phyloP scores from a whole-genome alignment of 2,888 invertebrate genomes.

The Eucera pruinosa region DNA sequence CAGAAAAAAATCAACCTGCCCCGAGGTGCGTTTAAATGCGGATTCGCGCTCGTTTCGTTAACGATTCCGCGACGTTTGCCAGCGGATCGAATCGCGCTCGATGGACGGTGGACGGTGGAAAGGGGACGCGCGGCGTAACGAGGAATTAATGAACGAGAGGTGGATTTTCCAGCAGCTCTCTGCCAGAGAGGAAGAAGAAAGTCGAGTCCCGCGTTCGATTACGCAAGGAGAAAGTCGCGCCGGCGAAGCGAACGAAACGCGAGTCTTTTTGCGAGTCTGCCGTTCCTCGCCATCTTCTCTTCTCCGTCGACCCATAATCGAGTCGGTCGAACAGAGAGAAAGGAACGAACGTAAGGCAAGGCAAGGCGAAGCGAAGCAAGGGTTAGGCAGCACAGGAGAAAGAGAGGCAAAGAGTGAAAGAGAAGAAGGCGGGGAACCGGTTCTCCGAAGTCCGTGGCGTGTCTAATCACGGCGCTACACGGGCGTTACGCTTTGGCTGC shows the following conservation, averaged over 20 bases:
- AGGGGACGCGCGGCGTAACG: no score
- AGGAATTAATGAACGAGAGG: neutral
- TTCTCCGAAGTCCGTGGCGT: conserved; percentile 73
- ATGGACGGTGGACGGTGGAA: no score
- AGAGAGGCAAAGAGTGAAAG: conserved; percentile 45
- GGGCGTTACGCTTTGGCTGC: conserved; percentile 72
- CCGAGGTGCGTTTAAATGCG: neutral
- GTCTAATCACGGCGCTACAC: conserved; percentile 79
- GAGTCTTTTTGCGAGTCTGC: conserved; percentile 44
- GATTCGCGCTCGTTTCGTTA: neutral
- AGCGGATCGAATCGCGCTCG: no score
- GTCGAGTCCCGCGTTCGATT: conserved; percentile 59
- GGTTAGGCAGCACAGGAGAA: neutral
- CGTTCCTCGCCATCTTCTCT: conserved; percentile 38
- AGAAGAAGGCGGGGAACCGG: conserved; percentile 71
- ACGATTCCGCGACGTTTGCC: neutral
- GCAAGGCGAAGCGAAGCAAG: no score
- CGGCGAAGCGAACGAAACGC: conserved; percentile 60
- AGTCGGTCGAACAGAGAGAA: conserved; percentile 42
- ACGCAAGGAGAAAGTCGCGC: conserved; percentile 75
- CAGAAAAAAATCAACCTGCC: neutral
- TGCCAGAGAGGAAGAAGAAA: conserved; percentile 57
- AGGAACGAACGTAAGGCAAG: no score
- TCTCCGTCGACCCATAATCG: conserved; percentile 49
- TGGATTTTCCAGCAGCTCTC: conserved; percentile 22